Evolutionary conservation across 1,140 invertebrate species (phyloP).

Genomic region (Muscidifurax raptorellus): DNA sequence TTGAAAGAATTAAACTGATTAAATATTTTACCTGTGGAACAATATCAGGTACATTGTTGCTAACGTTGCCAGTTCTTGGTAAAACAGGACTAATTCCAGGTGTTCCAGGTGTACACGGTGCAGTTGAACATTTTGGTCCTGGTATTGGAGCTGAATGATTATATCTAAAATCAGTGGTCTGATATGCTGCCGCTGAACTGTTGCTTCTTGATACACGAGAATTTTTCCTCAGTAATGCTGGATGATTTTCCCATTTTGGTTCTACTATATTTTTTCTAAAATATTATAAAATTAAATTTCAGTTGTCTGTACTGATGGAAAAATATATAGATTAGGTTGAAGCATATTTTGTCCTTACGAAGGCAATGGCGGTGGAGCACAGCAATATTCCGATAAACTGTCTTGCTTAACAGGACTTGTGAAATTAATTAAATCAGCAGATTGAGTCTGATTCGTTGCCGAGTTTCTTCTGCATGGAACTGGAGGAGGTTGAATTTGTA

Average conservation of each 20-base stretch:
- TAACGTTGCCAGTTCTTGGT: slow-evolving; percentile 68
- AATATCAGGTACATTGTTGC: slow-evolving; percentile 68
- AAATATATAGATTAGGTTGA: background rate
- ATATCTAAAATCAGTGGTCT: slow-evolving; percentile 70
- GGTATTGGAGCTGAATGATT: slow-evolving; percentile 67
- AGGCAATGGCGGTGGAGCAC: slow-evolving; percentile 64
- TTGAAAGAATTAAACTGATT: background rate
- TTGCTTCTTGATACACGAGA: slow-evolving; percentile 70
- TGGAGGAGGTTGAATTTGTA: slow-evolving; percentile 75
- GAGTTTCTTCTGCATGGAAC: slow-evolving; percentile 75
- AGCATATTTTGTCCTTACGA: slow-evolving; percentile 62
- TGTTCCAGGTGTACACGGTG: slow-evolving; percentile 70
- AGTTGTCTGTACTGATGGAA: background rate
- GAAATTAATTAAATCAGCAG: slow-evolving; percentile 84
- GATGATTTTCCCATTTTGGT: slow-evolving; percentile 73
- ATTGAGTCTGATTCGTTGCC: slow-evolving; percentile 74
- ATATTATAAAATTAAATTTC: slow-evolving; percentile 38
- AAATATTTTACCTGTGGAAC: slow-evolving; percentile 69
- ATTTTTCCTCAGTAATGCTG: slow-evolving; percentile 66
- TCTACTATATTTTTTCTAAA: slow-evolving; percentile 67
- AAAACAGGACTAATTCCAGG: slow-evolving; percentile 71
- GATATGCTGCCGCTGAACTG: slow-evolving; percentile 70
- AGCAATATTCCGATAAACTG: slow-evolving; percentile 68
- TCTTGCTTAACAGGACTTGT: slow-evolving; percentile 78
- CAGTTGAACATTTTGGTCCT: slow-evolving; percentile 68